These are phyloP conservation scores for Hydropsyche tenuis DNA, from an alignment of 1,140 invertebrate genomes.

Conservation along the genomic window DNA sequence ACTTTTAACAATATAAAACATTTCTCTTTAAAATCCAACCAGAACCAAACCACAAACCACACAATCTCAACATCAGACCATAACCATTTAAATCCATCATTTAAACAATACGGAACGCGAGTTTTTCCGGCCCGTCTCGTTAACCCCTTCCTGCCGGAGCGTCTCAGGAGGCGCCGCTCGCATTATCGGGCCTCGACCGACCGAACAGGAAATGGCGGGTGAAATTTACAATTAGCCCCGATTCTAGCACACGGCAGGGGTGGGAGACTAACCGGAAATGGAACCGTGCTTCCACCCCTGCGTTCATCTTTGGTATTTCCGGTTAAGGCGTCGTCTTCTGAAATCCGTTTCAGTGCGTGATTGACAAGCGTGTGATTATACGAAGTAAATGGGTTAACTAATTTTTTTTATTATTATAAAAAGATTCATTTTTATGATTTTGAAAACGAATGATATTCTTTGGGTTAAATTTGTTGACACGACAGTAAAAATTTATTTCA, in stretches of 20 bases:
- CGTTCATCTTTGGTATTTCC: not conserved
- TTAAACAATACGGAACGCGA: not conserved
- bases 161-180: not conserved
- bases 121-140: not conserved
- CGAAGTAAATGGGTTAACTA: no score
- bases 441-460: not conserved
- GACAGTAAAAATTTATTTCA: no score
- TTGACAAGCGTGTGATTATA: not conserved
- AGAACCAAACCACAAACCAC: no score
- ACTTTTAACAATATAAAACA: no score
- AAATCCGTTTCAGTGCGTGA: not conserved
- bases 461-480: no score
- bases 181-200: slow-evolving; percentile 1
- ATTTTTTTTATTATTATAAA: no score
- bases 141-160: not conserved
- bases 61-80: no score
- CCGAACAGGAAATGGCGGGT: slow-evolving; percentile 31
- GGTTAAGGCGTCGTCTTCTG: not conserved
- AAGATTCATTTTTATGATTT: no score
- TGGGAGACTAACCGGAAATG: slow-evolving; percentile 12
- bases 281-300: not conserved
- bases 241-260: not conserved
- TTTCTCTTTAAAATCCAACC: no score
- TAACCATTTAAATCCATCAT: no score
- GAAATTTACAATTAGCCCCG: slow-evolving; percentile 30